Conservation (phyloP, 2,797 vertebrate genomes). For the Sebastes iracundus region DNA sequence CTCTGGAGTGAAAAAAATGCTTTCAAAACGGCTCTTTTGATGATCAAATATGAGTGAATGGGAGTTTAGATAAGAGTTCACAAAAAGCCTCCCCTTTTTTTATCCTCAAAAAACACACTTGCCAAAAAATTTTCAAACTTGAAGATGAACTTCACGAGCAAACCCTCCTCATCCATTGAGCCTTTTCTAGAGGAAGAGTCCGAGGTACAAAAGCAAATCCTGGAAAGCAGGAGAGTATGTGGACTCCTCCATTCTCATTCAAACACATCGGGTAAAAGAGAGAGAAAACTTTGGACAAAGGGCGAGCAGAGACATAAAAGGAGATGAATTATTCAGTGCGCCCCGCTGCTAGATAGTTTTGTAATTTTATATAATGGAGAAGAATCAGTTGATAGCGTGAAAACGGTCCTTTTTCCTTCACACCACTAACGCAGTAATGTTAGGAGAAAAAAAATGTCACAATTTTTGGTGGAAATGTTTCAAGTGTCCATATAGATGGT, state of each 20-base stretch:
- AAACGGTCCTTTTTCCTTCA: conserved; percentile 82
- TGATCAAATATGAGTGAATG: conserved; percentile 58
- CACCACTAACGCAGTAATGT: conserved; percentile 63
- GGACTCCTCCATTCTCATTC: conserved; percentile 85
- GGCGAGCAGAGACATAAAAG: conserved; percentile 85
- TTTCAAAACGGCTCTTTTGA: conserved; percentile 36
- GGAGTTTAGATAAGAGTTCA: conserved; percentile 64
- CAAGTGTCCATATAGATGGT: conserved; percentile 25
- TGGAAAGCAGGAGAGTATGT: conserved; percentile 66
- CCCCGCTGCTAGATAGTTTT: conserved; percentile 89
- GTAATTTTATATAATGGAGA: conserved; percentile 86
- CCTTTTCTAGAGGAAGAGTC: conserved; percentile 81
- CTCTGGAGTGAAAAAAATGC: neutral
- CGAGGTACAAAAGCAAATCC: conserved; percentile 86
- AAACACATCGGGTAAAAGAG: conserved; percentile 77
- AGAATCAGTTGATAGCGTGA: conserved; percentile 83
- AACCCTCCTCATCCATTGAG: conserved; percentile 82
- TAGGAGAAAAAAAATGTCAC: conserved; percentile 56
- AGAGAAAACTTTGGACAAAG: conserved; percentile 86
- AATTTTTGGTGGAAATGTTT: conserved; percentile 54
- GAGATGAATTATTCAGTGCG: conserved; percentile 87
- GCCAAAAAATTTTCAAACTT: conserved; percentile 82
- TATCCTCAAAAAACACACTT: conserved; percentile 46
- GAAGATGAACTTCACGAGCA: conserved; percentile 90
- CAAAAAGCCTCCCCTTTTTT: conserved; percentile 54